Conservation (phyloP, 2,797 vertebrate genomes). For the Tamandua tetradactyla region DNA sequence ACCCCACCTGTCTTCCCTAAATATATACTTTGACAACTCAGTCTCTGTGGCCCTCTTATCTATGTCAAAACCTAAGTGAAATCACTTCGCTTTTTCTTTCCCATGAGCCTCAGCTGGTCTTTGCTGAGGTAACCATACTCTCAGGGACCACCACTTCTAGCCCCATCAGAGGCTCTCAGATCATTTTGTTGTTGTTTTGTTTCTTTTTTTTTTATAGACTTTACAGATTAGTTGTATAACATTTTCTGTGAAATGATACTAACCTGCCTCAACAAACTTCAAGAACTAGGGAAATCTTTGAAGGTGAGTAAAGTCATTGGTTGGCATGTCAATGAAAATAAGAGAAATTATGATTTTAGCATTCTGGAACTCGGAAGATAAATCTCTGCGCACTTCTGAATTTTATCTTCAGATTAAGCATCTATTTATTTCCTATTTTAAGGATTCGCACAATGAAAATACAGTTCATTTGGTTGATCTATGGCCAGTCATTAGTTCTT, state of each 20-base stretch:
- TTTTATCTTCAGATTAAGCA: conserved; percentile 61
- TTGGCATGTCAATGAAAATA: conserved; percentile 63
- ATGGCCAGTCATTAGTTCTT: background rate
- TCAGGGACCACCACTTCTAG: background rate
- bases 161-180: background rate
- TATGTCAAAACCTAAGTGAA: background rate
- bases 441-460: background rate
- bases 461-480: background rate
- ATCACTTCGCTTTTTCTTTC: background rate
- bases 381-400: conserved; percentile 62
- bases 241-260: conserved; percentile 51
- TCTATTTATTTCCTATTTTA: conserved; percentile 43
- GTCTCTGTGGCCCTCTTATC: background rate
- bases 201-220: background rate
- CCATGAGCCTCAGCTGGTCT: background rate
- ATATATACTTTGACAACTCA: background rate
- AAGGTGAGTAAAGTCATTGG: conserved; percentile 52
- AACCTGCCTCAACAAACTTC: conserved; percentile 19
- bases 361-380: conserved; percentile 56
- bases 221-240: conserved; percentile 8
- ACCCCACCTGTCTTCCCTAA: background rate
- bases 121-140: background rate
- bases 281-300: conserved; percentile 50
- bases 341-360: conserved; percentile 62
- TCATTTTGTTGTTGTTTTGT: too few relatives aligned